phyloP scores from a whole-genome alignment of 2,113 vertebrate genomes.

The Anarhynchus alexandrinus region DNA sequence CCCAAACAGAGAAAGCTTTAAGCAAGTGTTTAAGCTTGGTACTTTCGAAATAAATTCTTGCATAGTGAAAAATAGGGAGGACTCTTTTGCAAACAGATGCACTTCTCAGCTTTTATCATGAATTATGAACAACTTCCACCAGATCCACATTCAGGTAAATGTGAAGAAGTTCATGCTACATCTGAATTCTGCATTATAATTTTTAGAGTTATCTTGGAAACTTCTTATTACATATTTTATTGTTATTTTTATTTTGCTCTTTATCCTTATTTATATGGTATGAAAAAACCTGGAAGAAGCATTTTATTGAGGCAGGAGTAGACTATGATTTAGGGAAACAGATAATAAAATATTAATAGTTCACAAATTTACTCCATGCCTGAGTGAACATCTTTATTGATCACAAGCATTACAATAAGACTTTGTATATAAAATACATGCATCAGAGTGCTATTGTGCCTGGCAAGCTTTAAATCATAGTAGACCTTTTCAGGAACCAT shows the following conservation, averaged over 20 bases:
- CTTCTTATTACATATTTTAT: not conserved
- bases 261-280: not conserved
- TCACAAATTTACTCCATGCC: constrained; percentile 54
- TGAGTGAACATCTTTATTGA: constrained; percentile 59
- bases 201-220: not conserved
- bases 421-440: constrained; percentile 52
- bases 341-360: constrained; percentile 60
- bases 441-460: not conserved
- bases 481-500: constrained; percentile 15
- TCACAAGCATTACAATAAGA: constrained; percentile 49
- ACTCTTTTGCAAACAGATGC: not conserved
- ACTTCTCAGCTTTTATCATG: not conserved
- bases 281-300: not conserved
- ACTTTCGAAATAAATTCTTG: not conserved
- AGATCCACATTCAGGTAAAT: not conserved
- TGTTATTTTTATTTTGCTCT: not conserved
- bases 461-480: constrained; percentile 54
- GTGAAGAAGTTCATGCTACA: not conserved
- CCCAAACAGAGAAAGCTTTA: not conserved
- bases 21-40: not conserved
- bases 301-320: constrained; percentile 33
- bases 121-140: not conserved
- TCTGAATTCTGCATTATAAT: not conserved
- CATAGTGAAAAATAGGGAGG: not conserved
- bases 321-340: constrained; percentile 38